Conservation (phyloP, 2,797 vertebrate genomes). For the Botia almorhae region DNA sequence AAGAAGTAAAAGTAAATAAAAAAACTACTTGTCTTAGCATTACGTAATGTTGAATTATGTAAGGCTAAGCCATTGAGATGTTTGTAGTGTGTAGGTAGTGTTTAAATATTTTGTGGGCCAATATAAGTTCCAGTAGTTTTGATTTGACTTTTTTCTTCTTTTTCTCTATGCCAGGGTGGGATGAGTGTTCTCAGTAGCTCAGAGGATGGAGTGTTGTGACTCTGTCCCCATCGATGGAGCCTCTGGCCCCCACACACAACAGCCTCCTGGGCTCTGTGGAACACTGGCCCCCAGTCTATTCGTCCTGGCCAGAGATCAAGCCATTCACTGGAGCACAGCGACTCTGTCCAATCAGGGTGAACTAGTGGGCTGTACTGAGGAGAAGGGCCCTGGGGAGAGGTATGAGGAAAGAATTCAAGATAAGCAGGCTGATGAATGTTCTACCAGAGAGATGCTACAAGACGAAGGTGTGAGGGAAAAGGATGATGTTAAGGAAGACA, state of each 20-base stretch:
- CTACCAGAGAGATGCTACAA: constrained; percentile 67
- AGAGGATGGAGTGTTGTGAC: constrained; percentile 93
- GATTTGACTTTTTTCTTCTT: constrained; percentile 52
- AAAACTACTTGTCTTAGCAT: not conserved
- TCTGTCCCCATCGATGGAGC: constrained; percentile 89
- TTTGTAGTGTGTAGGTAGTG: not conserved
- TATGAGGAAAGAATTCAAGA: constrained; percentile 34
- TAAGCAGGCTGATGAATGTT: constrained; percentile 83
- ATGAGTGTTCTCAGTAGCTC: constrained; percentile 85
- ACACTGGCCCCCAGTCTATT: constrained; percentile 82
- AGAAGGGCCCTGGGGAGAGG: constrained; percentile 58
- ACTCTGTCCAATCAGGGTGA: constrained; percentile 74
- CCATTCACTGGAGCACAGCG: constrained; percentile 68
- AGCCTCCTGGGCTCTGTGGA: constrained; percentile 66
- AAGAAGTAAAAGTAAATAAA: no score
- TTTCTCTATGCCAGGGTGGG: constrained; percentile 82
- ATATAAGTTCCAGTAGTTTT: constrained; percentile 32
- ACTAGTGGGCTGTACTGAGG: constrained; percentile 67
- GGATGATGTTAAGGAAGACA: constrained; percentile 75
- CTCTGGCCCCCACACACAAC: constrained; percentile 79
- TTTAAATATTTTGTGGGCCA: not conserved
- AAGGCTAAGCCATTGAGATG: no score
- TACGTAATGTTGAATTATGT: no score
- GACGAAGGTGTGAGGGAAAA: constrained; percentile 62
- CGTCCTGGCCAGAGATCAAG: constrained; percentile 70